Percentiles rank a stretch among this genome's conserved stretches.
These are phyloP conservation scores for Ciconia maguari DNA, from an alignment of 2,113 vertebrate genomes.

Conservation along the genomic window DNA sequence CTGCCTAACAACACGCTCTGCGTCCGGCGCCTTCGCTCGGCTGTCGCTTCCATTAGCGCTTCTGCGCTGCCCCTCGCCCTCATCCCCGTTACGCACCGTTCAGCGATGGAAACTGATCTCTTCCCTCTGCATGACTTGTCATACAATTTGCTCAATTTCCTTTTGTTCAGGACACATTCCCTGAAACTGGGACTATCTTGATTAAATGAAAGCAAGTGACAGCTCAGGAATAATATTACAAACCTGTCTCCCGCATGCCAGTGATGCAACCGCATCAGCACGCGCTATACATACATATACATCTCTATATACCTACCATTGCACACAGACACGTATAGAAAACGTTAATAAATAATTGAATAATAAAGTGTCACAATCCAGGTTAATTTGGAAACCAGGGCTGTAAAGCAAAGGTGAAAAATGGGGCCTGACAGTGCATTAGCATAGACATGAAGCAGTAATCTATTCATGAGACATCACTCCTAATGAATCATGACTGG, in stretches of 20 bases:
- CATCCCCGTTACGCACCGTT: background rate
- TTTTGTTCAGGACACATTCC: background rate
- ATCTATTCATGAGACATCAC: conserved; percentile 9
- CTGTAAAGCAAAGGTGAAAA: conserved; percentile 26
- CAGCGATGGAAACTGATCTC: background rate
- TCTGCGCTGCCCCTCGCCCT: background rate
- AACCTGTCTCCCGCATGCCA: background rate
- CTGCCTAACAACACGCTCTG: background rate
- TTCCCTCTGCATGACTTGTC: background rate
- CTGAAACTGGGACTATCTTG: background rate
- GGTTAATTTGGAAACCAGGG: background rate
- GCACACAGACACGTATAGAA: background rate
- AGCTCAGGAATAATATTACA: background rate
- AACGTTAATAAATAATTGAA: conserved; percentile 15
- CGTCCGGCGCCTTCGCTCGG: accelerated
- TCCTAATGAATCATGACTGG: conserved; percentile 48
- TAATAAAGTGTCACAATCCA: background rate
- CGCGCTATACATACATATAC: background rate
- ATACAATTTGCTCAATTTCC: background rate
- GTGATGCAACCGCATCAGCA: background rate
- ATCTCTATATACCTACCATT: background rate
- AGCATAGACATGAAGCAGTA: conserved; percentile 1
- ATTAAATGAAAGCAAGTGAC: background rate
- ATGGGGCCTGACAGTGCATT: conserved; percentile 39
- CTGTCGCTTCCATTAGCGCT: background rate